phyloP scores from a whole-genome alignment of 2,113 vertebrate species.

The Stigmatopora argus region DNA sequence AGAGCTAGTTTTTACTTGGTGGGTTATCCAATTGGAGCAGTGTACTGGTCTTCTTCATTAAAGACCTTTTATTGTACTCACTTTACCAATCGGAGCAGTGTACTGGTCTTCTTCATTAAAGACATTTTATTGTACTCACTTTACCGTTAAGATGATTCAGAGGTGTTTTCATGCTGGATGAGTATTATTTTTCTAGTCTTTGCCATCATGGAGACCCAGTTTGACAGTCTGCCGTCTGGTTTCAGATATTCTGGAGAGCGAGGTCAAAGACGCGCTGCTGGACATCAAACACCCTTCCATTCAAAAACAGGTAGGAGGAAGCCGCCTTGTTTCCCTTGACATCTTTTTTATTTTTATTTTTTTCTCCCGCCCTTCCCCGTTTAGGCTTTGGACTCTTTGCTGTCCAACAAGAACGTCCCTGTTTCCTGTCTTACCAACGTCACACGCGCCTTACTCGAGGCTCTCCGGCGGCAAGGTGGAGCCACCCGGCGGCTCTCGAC shows the following conservation, averaged over 20 bases:
- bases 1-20: no score
- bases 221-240: not conserved
- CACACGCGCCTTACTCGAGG: conserved; percentile 75
- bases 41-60: not conserved
- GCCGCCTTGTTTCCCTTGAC: not conserved
- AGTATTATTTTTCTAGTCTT: no score
- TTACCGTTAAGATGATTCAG: no score
- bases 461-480: conserved; percentile 82
- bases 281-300: conserved; percentile 95
- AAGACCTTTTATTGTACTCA: not conserved
- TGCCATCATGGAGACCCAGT: not conserved
- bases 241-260: conserved; percentile 81
- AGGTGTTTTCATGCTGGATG: no score
- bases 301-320: conserved; percentile 82
- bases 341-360: no score
- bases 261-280: conserved; percentile 81
- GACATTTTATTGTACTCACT: conserved; percentile 1
- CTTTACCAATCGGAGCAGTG: no score
- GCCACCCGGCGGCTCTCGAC: not conserved
- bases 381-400: conserved; percentile 87
- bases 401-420: conserved; percentile 77
- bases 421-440: conserved; percentile 81
- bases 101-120: not conserved
- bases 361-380: no score
- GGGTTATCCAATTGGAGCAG: no score